Percentiles rank a stretch among this genome's conserved stretches.
Evolutionary conservation across 1,140 invertebrate genomes (phyloP).

Genomic region (Aphaenogaster floridana): DNA sequence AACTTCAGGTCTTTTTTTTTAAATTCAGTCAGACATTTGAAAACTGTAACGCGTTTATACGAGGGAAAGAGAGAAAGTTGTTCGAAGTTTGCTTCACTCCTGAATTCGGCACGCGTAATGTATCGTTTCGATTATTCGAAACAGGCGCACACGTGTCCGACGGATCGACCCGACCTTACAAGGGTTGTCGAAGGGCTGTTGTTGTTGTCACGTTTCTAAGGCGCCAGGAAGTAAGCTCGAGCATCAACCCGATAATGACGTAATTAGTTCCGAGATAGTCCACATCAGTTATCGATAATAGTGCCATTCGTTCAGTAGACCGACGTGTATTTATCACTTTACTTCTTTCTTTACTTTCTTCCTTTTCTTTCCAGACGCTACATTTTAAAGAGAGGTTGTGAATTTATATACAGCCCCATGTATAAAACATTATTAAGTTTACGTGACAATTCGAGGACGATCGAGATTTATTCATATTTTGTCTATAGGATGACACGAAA

Average conservation of each 20-base stretch:
- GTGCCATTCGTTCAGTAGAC: not conserved
- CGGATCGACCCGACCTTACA: constrained; percentile 4
- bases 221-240: not conserved
- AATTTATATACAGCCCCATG: not conserved
- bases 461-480: constrained; percentile 12
- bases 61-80: not conserved
- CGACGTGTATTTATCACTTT: not conserved
- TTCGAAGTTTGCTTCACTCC: constrained; percentile 12
- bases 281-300: constrained; percentile 47
- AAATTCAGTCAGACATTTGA: not conserved
- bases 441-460: not conserved
- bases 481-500: not conserved
- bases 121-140: constrained; percentile 54
- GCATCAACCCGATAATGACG: constrained; percentile 33
- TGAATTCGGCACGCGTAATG: constrained; percentile 33
- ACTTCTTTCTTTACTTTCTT: not conserved
- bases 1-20: not conserved
- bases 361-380: not conserved
- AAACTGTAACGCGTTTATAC: constrained; percentile 26
- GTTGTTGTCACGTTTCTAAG: not conserved
- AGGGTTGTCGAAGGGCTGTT: not conserved
- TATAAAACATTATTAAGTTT: constrained; percentile 18
- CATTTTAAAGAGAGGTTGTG: not conserved
- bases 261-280: constrained; percentile 55
- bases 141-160: constrained; percentile 8